A percentile compares a stretch with the other conserved stretches of the same genome.
Evolutionary conservation across 2,113 vertebrate genomes (phyloP).

Genomic region (Notiomystis cincta): DNA sequence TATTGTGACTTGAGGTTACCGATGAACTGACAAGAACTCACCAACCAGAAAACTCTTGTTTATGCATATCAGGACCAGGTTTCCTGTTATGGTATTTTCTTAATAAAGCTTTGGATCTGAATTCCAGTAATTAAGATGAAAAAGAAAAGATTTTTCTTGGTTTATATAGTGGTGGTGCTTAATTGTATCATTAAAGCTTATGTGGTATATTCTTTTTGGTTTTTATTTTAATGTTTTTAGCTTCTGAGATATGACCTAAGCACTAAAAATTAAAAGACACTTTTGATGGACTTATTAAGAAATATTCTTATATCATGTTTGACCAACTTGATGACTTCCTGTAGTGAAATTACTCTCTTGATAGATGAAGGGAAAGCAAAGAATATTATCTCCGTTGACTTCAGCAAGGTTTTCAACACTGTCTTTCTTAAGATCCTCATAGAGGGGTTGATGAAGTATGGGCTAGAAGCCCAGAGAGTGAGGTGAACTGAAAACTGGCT

Average conservation of each 20-base stretch:
- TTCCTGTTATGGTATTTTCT: not conserved
- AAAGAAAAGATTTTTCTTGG: rapidly evolving
- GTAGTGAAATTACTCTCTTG: not conserved
- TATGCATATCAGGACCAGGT: not conserved
- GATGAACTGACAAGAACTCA: not conserved
- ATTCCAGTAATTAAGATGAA: not conserved
- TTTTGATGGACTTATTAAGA: not conserved
- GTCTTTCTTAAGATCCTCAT: not conserved
- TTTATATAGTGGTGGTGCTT: not conserved
- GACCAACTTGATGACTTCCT: not conserved
- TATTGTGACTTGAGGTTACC: not conserved
- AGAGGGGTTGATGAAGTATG: not conserved
- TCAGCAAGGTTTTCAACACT: not conserved
- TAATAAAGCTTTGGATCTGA: not conserved
- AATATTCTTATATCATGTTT: not conserved
- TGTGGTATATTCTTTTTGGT: not conserved
- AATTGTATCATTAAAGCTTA: not conserved
- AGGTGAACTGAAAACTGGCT: not conserved
- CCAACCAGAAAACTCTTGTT: not conserved
- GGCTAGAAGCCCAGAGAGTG: not conserved
- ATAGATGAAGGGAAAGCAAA: not conserved
- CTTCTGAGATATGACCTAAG: not conserved
- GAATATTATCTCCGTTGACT: not conserved
- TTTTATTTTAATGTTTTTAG: not conserved
- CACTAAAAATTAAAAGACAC: not conserved